Conservation (phyloP, 2,113 vertebrate genomes). For the Lethenteron reissneri region DNA sequence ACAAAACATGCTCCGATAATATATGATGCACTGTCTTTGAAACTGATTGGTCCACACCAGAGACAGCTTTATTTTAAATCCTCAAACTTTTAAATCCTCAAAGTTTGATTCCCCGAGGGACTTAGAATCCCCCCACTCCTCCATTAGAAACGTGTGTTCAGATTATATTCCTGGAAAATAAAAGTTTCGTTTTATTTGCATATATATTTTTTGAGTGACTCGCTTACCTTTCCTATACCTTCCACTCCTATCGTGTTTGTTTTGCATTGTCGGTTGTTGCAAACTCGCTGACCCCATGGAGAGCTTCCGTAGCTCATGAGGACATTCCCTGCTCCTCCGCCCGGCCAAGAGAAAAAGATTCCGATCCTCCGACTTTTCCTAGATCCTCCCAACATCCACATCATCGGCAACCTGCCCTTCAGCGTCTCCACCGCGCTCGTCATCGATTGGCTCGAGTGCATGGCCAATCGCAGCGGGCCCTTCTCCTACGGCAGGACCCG, state of each 20-base stretch:
- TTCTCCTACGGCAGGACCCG: slow-evolving; percentile 58
- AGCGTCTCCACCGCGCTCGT: slow-evolving; percentile 75
- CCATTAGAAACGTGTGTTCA: too few relatives aligned
- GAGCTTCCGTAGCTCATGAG: background rate
- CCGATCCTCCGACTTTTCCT: slow-evolving; percentile 11
- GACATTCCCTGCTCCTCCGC: too few relatives aligned
- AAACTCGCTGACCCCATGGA: background rate
- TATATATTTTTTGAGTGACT: too few relatives aligned
- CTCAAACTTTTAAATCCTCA: too few relatives aligned
- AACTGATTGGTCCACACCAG: too few relatives aligned
- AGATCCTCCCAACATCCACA: slow-evolving; percentile 74
- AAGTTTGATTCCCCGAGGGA: too few relatives aligned
- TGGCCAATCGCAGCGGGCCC: slow-evolving; percentile 43
- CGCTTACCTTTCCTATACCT: background rate
- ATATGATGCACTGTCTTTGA: too few relatives aligned
- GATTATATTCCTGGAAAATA: too few relatives aligned
- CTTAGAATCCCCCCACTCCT: too few relatives aligned
- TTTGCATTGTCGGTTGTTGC: background rate
- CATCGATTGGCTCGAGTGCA: slow-evolving; percentile 57
- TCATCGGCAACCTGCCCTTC: slow-evolving; percentile 89
- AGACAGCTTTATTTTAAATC: too few relatives aligned
- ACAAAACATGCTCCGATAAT: too few relatives aligned
- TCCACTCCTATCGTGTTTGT: background rate
- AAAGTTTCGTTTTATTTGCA: too few relatives aligned
- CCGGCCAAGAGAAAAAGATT: background rate